These are phyloP conservation scores for Picathartes gymnocephalus DNA, from an alignment of 2,113 vertebrate genomes.

Conservation along the genomic window DNA sequence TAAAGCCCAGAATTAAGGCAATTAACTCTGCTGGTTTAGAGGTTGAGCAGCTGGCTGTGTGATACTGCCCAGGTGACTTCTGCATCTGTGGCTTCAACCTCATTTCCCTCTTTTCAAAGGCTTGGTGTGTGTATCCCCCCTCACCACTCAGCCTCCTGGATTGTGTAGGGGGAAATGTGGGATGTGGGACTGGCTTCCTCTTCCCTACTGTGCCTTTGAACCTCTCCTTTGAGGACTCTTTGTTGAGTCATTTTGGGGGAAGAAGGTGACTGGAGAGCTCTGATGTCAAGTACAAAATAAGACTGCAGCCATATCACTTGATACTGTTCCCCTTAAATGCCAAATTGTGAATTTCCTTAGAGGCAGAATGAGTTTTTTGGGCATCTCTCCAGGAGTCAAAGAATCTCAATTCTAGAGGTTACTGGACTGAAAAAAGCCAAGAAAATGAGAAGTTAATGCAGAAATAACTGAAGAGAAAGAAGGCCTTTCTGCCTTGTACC, in stretches of 20 bases:
- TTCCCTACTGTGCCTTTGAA: background rate
- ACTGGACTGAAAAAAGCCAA: constrained; percentile 19
- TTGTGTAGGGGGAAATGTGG: background rate
- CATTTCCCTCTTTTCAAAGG: background rate
- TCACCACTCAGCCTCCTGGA: background rate
- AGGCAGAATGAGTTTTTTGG: constrained; percentile 42
- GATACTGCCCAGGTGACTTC: background rate
- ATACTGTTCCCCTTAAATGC: constrained; percentile 50
- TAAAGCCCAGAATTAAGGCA: background rate
- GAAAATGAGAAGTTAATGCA: background rate
- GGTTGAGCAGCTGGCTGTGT: background rate
- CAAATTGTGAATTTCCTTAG: constrained; percentile 56
- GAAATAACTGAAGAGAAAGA: background rate
- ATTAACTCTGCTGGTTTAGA: background rate
- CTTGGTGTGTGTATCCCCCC: background rate
- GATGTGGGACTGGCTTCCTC: background rate
- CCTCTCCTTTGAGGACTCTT: background rate
- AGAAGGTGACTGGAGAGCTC: constrained; percentile 36
- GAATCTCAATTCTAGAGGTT: constrained; percentile 45
- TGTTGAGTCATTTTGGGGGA: background rate
- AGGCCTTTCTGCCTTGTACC: background rate
- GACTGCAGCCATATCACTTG: constrained; percentile 23
- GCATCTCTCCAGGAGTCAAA: constrained; percentile 49
- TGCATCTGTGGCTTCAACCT: background rate
- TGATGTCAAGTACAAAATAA: constrained; percentile 38